These are phyloP conservation scores for Drosophila willistoni DNA, from an alignment of 1,140 invertebrate genomes.

Conservation along the genomic window DNA sequence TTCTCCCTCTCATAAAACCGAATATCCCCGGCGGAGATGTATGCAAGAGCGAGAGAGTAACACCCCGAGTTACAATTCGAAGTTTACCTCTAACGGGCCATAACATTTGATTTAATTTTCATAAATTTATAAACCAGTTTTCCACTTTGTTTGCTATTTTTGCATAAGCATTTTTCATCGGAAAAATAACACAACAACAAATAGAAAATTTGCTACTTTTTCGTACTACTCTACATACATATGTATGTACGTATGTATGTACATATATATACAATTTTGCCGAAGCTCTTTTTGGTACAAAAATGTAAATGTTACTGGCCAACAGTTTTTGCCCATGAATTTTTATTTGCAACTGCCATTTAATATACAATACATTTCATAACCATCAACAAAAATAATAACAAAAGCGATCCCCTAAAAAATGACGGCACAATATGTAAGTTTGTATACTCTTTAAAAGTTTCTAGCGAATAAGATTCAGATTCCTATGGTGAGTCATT, in stretches of 20 bases:
- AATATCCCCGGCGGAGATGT: constrained; percentile 12
- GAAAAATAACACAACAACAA: neutral
- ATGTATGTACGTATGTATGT: neutral
- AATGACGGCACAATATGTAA: neutral
- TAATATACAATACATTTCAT: constrained; percentile 40
- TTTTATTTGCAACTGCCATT: constrained; percentile 56
- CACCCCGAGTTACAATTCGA: constrained; percentile 1
- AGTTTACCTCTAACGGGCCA: constrained; percentile 38
- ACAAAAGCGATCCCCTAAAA: neutral
- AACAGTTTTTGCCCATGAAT: constrained; percentile 51
- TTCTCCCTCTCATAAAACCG: neutral
- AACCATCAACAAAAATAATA: constrained; percentile 16
- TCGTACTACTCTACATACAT: neutral
- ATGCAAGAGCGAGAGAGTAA: neutral
- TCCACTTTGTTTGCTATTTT: constrained; percentile 32
- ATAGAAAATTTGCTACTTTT: constrained; percentile 29
- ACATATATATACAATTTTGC: neutral
- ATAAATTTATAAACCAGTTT: constrained; percentile 49
- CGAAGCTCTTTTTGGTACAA: neutral
- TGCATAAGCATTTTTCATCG: constrained; percentile 51
- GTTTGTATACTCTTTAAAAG: neutral
- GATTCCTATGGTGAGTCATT: too few species aligned
- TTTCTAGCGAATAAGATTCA: too few species aligned
- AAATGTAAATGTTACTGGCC: constrained; percentile 59
- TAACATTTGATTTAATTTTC: constrained; percentile 65